Evolutionary conservation across 2,113 vertebrate genomes (phyloP).

Genomic region (Megatriorchis doriae): DNA sequence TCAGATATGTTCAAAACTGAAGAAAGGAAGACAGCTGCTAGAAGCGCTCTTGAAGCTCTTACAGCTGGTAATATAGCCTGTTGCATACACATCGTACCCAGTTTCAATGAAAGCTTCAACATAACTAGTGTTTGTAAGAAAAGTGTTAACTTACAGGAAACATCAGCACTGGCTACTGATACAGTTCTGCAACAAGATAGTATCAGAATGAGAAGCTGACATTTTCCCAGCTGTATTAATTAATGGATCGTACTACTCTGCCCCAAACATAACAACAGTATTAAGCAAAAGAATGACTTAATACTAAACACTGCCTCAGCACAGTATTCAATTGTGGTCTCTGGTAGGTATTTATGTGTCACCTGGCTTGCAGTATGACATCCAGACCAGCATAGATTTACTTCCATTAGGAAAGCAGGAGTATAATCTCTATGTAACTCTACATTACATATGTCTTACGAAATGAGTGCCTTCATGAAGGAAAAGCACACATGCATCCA

Average conservation of each 20-base stretch:
- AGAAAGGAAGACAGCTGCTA: neutral
- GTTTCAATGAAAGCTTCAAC: neutral
- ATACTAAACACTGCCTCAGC: neutral
- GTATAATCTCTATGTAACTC: neutral
- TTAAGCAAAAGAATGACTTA: neutral
- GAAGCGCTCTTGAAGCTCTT: neutral
- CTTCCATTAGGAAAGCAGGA: neutral
- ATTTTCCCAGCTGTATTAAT: neutral
- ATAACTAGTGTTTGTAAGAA: neutral
- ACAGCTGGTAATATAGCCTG: neutral
- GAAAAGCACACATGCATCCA: neutral
- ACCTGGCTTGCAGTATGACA: neutral
- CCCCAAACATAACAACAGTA: neutral
- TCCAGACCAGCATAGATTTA: neutral
- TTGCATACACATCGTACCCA: neutral
- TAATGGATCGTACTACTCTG: neutral
- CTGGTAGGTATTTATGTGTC: neutral
- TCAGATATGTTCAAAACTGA: neutral
- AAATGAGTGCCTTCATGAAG: neutral
- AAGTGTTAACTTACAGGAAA: neutral
- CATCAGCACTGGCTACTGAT: neutral
- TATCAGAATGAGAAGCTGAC: neutral
- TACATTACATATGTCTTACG: neutral
- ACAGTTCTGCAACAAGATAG: neutral
- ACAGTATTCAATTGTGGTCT: neutral